Evolutionary conservation across 2,888 invertebrate genomes (phyloP), one percentile per base, ranked within the genome.

Genomic region (Hypselothyrea guttata): DNA sequence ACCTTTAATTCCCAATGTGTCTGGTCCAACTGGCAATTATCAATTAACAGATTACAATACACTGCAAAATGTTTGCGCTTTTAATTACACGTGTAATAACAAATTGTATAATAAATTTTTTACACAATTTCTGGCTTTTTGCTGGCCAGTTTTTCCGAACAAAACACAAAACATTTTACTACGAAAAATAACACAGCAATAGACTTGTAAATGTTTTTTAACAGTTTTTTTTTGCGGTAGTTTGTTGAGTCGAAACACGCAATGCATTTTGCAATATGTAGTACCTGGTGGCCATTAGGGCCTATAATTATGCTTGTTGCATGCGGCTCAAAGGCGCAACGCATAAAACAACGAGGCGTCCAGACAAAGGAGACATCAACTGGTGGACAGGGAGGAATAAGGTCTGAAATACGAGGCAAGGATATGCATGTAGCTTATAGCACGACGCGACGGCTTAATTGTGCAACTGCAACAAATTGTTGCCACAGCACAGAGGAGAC

Each of bases 251-350:
- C 44, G 53, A 37, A 51, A 73, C 75, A 75, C 82, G 75, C 76
- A 77, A 52, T 44, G 47, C 59, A 62, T 56, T 49, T 38, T 49
- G 52, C 48, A 41, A 22, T 12, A 2, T 22, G 15, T 33, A 8
- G 30, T 63, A 62, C 56, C 56, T 51, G 37, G 34, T 35, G 38
- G 45, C 44, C 40, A 64, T 64, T 55, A 55, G 16, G 61, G 55
- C 53, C 73, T 64, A 55, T 77, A 79, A 77, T 77, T 75, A 75
- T 77, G 81, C 70, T 67, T 57, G 56, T 67, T 67, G 47, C 63
- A 71, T 44, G 59, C 28, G 44, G 66, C 71, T 72, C 48, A 71
- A 70, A 72, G 64, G 63, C 57, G 72, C 59, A 48, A 71, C 65
- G 58, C 69, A 75, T 75, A 64, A 75, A 79, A 67, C 57, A 72